Evolutionary conservation across 2,888 invertebrate genomes (phyloP), one percentile per base, ranked within the genome.

Genomic region (Tridacna gigas): DNA sequence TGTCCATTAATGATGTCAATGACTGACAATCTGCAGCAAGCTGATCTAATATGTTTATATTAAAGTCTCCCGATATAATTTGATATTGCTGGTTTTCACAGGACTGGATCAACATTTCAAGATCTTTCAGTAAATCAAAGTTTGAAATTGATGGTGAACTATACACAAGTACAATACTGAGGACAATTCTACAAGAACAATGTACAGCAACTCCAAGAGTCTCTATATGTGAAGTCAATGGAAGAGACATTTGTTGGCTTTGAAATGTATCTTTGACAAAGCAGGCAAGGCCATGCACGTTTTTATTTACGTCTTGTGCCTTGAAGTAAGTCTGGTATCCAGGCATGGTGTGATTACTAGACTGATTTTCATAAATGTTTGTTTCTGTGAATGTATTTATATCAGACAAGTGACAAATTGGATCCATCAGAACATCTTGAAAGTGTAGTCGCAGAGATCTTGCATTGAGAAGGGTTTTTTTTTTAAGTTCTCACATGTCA

Each of bases 61-160:
- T 83, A 22, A 83, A 79, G 79, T 83, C 79, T 65, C 75, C 77
- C 12, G 73, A 60, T 18, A 83, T 66, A 2, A 79, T 65, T 61
- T 65, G 5, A 37, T 78, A 28, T 51, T 63, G 79, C 47, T 28
- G 7, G 12, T 20, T 25, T 26, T 74, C 51, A 28, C n/a, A 15
- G 5, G 65, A 0, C 51, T 74, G 47, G 25, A 79, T 18, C 28
- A 79, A 13, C 20, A 20, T 67, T 9, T 77, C 25, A 18, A 82
- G 71, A 9, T 82, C 79, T 15, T 4, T 11, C 20, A 79, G 18
- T 15, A 79, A 20, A 15, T 28, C 47, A 37, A 18, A 22, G 48
- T 25, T 20, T 9, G 69, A 5, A 11, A 75, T 75, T 75, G 22
- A 67, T 78, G 67, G 78, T 75, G 45, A 82, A 22, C 45, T 77